Evolutionary conservation across 2,797 vertebrate species (phyloP).

Genomic region (Chromobotia macracanthus): DNA sequence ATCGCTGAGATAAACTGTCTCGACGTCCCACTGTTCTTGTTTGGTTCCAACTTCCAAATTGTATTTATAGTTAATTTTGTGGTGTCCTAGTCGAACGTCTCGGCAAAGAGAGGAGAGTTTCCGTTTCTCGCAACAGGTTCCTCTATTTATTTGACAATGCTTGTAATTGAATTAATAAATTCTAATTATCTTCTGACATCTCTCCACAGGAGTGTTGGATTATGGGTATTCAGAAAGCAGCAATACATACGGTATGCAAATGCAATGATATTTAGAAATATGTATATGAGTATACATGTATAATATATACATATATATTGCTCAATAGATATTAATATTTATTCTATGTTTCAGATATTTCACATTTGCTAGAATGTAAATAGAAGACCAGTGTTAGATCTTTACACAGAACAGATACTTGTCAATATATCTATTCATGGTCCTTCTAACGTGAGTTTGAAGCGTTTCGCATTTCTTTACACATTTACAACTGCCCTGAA

Average conservation of each 20-base stretch:
- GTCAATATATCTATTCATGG: slow-evolving; percentile 44
- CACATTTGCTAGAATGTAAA: background rate
- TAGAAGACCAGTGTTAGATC: background rate
- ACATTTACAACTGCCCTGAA: slow-evolving; percentile 42
- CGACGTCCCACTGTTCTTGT: slow-evolving; percentile 70
- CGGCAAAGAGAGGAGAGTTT: slow-evolving; percentile 61
- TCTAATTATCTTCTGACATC: slow-evolving; percentile 67
- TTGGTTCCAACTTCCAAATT: slow-evolving; percentile 69
- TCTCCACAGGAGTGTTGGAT: slow-evolving; percentile 48
- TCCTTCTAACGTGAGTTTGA: slow-evolving; percentile 13
- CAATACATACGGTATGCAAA: slow-evolving; percentile 25
- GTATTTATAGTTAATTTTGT: slow-evolving; percentile 72
- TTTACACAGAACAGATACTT: slow-evolving; percentile 43
- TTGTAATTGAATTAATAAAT: slow-evolving; percentile 61
- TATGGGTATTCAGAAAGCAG: slow-evolving; percentile 36
- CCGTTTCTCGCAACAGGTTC: slow-evolving; percentile 56
- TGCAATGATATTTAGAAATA: slow-evolving; percentile 13
- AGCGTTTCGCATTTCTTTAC: slow-evolving; percentile 32
- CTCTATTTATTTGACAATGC: slow-evolving; percentile 57
- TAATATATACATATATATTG: no score
- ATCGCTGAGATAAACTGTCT: slow-evolving; percentile 73
- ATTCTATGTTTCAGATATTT: slow-evolving; percentile 21
- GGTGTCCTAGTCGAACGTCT: slow-evolving; percentile 61
- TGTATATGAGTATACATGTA: background rate
- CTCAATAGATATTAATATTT: slow-evolving; percentile 7